Base-by-base conservation (phyloP, 2,113 vertebrate genomes). In the Willisornis vidua region DNA sequence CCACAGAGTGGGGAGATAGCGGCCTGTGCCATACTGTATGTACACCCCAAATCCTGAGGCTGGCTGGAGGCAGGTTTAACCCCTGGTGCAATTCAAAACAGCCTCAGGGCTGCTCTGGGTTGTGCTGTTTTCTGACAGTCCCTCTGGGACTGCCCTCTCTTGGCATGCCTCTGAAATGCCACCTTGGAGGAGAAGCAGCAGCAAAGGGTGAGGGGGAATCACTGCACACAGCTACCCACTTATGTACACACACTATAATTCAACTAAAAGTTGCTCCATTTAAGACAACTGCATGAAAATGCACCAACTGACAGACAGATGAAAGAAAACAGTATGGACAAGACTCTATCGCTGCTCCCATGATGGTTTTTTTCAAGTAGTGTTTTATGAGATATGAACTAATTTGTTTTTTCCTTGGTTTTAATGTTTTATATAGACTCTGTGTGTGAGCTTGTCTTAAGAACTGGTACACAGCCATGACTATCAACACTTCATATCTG, bases 41-140 rank as follows among this genome's bases (percentile, higher is more conserved):
- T 80, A 94, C 79, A 84, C 83, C 93, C 83, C 8, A 1, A 86
- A 35, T 96, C 96, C 96, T 70, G 93, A 71, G 90, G 96, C 92
- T 93, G 92, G 86, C 96, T 95, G 70, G 83, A 96, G 96, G 96
- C 96, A 93, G 73, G 57, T 71, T 94, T 89, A 95, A 94, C 85
- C 94, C 93, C 88, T 94, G 76, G 57, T 94, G 83, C 83, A 89
- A 90, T 65, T 78, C 92, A 95, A 94, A 96, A 94, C 79, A 89
- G 90, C 92, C 93, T 97, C 90, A 58, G 76, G 93, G 96, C n/a
- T 96, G 94, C 95, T 96, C 90, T 90, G 73, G 88, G 92, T 92
- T 94, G 65, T 95, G 83, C 95, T 92, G 90, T 35, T 93, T 95
- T 93, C 90, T 93, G 85, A 88, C 92, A 87, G 88, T 94, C 93